Conservation (phyloP, 2,888 invertebrate genomes). For the Julus scandinavius region DNA sequence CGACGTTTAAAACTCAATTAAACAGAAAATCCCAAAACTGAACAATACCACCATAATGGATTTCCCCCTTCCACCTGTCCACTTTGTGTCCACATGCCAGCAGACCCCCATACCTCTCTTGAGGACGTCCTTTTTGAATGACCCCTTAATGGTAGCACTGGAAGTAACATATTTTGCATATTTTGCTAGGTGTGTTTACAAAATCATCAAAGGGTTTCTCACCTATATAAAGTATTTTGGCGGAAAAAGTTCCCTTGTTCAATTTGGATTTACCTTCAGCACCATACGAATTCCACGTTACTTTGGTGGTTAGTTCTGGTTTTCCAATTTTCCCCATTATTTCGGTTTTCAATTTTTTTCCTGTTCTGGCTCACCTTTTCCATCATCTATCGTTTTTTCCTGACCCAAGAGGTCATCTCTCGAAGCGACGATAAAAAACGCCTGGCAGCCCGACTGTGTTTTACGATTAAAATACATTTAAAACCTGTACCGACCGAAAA, state of each 20-base stretch:
- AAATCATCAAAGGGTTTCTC: neutral
- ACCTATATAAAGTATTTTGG: neutral
- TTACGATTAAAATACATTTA: neutral
- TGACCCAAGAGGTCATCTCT: conserved; percentile 11
- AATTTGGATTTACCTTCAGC: neutral
- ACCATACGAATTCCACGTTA: neutral
- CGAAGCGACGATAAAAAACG: conserved; percentile 31
- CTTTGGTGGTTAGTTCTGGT: neutral
- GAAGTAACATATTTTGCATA: no score
- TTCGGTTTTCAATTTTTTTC: neutral
- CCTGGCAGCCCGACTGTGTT: conserved; percentile 5
- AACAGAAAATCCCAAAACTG: no score
- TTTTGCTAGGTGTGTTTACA: no score
- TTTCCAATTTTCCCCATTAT: conserved; percentile 17
- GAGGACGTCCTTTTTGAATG: no score
- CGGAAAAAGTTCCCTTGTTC: neutral
- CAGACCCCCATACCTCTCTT: no score
- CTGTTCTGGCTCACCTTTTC: neutral
- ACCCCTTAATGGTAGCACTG: no score
- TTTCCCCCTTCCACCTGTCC: no score
- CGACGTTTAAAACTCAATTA: no score
- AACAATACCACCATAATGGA: no score
- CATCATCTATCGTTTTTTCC: neutral
- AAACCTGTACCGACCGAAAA: neutral
- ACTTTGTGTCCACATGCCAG: no score